phyloP scores from a whole-genome alignment of 1,140 invertebrate genomes.

The Rhagoletis zephyria region DNA sequence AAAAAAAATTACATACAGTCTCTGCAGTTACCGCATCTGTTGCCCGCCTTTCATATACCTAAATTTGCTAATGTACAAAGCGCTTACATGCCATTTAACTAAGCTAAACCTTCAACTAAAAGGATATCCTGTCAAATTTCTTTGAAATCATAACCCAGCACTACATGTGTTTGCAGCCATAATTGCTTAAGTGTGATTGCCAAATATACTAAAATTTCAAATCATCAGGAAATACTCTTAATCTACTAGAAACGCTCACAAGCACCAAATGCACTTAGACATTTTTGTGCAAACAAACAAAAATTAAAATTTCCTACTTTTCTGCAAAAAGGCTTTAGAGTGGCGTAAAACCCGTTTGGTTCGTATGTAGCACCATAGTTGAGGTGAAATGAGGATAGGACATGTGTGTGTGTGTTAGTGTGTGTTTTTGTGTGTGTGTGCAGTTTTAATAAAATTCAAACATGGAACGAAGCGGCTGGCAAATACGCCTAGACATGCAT shows the following conservation, averaged over 20 bases:
- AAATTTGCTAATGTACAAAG: constrained; percentile 4
- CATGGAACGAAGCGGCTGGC: too few relatives aligned
- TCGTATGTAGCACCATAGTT: neutral
- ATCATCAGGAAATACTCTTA: neutral
- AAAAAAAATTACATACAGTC: too few relatives aligned
- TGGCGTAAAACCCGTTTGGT: neutral
- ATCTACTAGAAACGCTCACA: neutral
- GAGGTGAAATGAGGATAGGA: neutral
- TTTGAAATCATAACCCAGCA: neutral
- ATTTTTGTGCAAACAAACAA: neutral
- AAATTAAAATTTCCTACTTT: neutral
- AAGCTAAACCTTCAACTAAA: neutral
- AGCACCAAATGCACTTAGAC: neutral
- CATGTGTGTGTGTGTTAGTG: neutral
- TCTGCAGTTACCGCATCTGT: neutral
- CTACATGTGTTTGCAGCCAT: constrained; percentile 28
- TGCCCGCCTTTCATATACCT: neutral
- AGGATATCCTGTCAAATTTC: neutral
- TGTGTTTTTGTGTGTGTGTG: too few relatives aligned
- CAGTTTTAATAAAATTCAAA: too few relatives aligned
- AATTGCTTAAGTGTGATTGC: constrained; percentile 41
- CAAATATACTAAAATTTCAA: constrained; percentile 25
- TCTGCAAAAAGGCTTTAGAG: neutral
- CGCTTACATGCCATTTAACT: constrained; percentile 9
- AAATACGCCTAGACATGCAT: too few relatives aligned